A percentile compares a stretch with the other conserved stretches of the same genome.
phyloP scores from a whole-genome alignment of 1,140 invertebrate species.

The Leptinotarsa lineolata region DNA sequence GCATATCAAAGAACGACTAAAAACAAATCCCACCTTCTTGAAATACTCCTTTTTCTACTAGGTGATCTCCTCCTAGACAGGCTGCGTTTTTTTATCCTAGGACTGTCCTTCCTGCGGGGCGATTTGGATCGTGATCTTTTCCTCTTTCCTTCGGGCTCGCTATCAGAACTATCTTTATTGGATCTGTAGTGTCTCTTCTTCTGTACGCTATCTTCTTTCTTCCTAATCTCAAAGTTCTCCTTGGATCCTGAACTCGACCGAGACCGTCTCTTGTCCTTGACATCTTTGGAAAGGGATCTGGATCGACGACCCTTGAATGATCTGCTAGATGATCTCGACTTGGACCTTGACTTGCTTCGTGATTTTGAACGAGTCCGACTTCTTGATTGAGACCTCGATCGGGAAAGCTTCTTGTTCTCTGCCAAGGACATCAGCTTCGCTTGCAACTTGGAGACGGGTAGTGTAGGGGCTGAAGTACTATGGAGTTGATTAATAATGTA shows the following conservation, averaged over 20 bases:
- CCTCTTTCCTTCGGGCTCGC: conserved; percentile 54
- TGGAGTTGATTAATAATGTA: conserved; percentile 15
- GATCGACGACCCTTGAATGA: conserved; percentile 42
- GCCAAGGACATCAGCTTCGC: conserved; percentile 66
- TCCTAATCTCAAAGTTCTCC: conserved; percentile 73
- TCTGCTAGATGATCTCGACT: conserved; percentile 53
- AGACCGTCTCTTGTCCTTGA: conserved; percentile 49
- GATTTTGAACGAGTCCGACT: conserved; percentile 47
- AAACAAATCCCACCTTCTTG: conserved; percentile 48
- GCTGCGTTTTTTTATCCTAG: conserved; percentile 47
- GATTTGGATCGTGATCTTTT: conserved; percentile 55
- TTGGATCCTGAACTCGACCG: conserved; percentile 56
- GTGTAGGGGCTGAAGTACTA: conserved; percentile 54
- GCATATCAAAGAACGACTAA: conserved; percentile 11
- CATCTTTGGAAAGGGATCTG: conserved; percentile 38
- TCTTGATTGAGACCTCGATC: conserved; percentile 50
- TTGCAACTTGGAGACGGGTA: conserved; percentile 63
- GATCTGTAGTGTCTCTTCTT: conserved; percentile 85
- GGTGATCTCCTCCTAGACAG: conserved; percentile 40
- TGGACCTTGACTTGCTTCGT: conserved; percentile 50
- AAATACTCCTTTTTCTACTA: conserved; percentile 51
- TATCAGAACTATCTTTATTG: conserved; percentile 78
- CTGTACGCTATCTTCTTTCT: conserved; percentile 78
- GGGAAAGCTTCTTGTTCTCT: conserved; percentile 56
- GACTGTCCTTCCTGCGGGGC: conserved; percentile 48